Evolutionary conservation across 2,113 vertebrate species (phyloP).

Genomic region (Myrmecophaga tridactyla): DNA sequence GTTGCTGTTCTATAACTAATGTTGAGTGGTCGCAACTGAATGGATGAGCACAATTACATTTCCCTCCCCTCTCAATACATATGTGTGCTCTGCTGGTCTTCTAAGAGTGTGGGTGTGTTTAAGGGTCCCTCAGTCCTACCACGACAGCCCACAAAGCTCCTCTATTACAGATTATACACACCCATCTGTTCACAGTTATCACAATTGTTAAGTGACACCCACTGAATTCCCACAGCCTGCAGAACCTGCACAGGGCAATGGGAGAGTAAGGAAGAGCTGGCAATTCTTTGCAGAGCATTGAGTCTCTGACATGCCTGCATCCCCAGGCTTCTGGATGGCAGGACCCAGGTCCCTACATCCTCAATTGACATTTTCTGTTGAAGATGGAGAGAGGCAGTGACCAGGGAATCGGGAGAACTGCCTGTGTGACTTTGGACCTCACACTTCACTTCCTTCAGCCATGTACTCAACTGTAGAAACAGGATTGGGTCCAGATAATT

Average conservation of each 20-base stretch:
- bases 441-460: fast-evolving
- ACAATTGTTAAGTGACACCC: not conserved
- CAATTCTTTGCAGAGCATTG: not conserved
- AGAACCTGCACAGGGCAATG: not conserved
- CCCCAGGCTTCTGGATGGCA: not conserved
- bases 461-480: not conserved
- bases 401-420: not conserved
- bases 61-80: not conserved
- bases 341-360: not conserved
- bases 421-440: fast-evolving
- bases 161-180: not conserved
- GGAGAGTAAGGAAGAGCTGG: too few relatives aligned
- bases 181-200: too few relatives aligned
- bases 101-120: not conserved
- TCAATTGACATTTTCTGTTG: not conserved
- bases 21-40: not conserved
- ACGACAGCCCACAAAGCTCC: not conserved
- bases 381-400: fast-evolving
- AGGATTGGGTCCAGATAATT: fast-evolving
- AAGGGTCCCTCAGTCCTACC: not conserved
- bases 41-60: too few relatives aligned
- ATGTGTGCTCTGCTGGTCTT: fast-evolving
- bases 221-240: not conserved
- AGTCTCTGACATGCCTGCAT: not conserved
- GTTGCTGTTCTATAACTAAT: not conserved